phyloP scores from a whole-genome alignment of 2,797 vertebrate species.

The Notoglanidium macrostoma region DNA sequence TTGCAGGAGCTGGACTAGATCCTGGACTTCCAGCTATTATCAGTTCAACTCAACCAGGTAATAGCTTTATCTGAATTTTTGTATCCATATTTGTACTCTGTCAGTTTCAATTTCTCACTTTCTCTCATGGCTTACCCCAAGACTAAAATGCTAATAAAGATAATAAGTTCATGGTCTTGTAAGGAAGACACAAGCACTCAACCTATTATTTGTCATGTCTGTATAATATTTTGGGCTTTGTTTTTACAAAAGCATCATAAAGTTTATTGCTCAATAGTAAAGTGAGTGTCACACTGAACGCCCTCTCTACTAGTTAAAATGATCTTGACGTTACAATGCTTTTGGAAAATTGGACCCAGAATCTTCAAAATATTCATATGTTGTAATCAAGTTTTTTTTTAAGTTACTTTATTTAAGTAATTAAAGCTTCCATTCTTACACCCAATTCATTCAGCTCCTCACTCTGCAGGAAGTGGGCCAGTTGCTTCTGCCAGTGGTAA shows the following conservation, averaged over 20 bases:
- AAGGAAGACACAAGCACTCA: neutral
- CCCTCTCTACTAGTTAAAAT: neutral
- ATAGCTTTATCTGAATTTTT: neutral
- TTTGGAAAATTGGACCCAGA: neutral
- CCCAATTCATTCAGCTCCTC: conserved; percentile 50
- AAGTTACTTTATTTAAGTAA: too few relatives aligned
- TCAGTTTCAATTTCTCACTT: neutral
- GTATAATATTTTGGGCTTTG: neutral
- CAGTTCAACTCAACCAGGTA: conserved; percentile 63
- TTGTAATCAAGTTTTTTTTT: neutral
- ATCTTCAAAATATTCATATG: neutral
- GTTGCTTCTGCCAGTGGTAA: conserved; percentile 54
- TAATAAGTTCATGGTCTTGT: neutral
- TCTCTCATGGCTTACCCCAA: neutral
- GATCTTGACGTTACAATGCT: neutral
- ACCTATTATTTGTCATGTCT: neutral
- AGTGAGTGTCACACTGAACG: neutral
- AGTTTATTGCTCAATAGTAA: neutral
- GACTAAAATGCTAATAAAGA: neutral
- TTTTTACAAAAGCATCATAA: neutral
- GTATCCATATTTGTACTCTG: neutral
- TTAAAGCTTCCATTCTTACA: neutral
- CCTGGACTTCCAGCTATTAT: conserved; percentile 54
- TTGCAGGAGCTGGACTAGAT: conserved; percentile 57
- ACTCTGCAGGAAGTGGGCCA: conserved; percentile 47